These are phyloP conservation scores for Zoroaster sp. DNA, from an alignment of 53 echinoderm and acorn worm genomes.

Conservation along the genomic window DNA sequence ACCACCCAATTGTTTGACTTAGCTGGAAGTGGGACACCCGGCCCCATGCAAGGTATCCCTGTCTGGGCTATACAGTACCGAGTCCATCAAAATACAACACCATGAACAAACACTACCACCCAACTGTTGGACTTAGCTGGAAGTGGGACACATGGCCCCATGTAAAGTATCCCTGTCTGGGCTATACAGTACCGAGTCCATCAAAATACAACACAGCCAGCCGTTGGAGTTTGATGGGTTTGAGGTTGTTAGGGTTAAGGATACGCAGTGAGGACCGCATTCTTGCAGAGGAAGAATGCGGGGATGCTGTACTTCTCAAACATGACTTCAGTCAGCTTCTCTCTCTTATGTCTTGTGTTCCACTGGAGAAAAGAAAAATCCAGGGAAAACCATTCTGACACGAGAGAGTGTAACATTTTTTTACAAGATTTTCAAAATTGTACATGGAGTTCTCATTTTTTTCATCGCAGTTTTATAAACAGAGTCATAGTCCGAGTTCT, in stretches of 20 bases:
- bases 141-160: neutral
- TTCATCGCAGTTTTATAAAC: no score
- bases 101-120: no score
- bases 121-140: no score
- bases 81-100: no score
- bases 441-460: neutral
- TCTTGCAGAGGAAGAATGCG: conserved; percentile 94
- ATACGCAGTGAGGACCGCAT: conserved; percentile 97
- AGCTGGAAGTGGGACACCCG: no score
- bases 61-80: no score
- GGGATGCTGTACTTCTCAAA: conserved; percentile 99
- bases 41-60: no score
- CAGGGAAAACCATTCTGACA: neutral
- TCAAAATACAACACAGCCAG: neutral
- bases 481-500: no score
- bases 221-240: no score
- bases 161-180: no score
- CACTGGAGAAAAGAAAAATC: conserved; percentile 59
- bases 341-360: conserved; percentile 86
- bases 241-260: conserved; percentile 60
- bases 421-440: neutral
- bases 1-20: no score
- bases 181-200: neutral
- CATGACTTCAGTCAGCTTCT: conserved; percentile 92
- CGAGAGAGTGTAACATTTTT: neutral